phyloP scores from a whole-genome alignment of 2,888 invertebrate genomes.

The Athrips mouffetella region DNA sequence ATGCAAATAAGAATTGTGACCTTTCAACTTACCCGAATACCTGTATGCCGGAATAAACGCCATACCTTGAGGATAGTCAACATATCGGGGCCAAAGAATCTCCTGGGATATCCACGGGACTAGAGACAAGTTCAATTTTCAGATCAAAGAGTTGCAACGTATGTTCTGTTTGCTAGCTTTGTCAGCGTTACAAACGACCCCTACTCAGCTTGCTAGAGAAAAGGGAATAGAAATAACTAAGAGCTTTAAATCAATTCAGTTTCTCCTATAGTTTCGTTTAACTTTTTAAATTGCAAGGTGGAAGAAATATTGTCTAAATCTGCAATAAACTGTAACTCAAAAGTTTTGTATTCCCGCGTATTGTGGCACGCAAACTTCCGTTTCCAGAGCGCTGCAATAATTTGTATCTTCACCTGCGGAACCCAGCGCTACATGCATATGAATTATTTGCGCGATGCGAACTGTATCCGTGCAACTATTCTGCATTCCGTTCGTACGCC shows the following conservation, averaged over 20 bases:
- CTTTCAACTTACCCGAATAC: not conserved
- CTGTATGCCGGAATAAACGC: not conserved
- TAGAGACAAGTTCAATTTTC: constrained; percentile 42
- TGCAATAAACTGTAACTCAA: not conserved
- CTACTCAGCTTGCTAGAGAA: constrained; percentile 18
- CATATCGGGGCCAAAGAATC: constrained; percentile 10
- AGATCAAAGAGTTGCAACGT: constrained; percentile 34
- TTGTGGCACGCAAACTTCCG: constrained; percentile 2
- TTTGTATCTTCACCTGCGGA: constrained; percentile 25
- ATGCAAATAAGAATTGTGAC: constrained; percentile 39
- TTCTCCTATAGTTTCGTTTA: not conserved
- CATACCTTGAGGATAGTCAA: constrained; percentile 12
- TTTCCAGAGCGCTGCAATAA: constrained; percentile 16
- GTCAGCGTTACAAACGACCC: constrained; percentile 31
- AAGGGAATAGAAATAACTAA: not conserved
- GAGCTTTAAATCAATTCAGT: not conserved
- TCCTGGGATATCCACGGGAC: constrained; percentile 30
- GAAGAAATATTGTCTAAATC: not conserved
- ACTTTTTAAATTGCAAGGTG: not conserved
- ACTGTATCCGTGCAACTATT: constrained; percentile 52
- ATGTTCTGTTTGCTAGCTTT: constrained; percentile 35
- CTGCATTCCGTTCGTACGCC: constrained; percentile 57
- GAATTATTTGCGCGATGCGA: constrained; percentile 54
- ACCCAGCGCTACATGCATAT: constrained; percentile 33
- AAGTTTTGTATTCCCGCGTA: constrained; percentile 3